Percentiles rank a stretch among this genome's conserved stretches.
These are phyloP conservation scores for Trinectes maculatus DNA, from an alignment of 2,113 vertebrate genomes.

Conservation along the genomic window DNA sequence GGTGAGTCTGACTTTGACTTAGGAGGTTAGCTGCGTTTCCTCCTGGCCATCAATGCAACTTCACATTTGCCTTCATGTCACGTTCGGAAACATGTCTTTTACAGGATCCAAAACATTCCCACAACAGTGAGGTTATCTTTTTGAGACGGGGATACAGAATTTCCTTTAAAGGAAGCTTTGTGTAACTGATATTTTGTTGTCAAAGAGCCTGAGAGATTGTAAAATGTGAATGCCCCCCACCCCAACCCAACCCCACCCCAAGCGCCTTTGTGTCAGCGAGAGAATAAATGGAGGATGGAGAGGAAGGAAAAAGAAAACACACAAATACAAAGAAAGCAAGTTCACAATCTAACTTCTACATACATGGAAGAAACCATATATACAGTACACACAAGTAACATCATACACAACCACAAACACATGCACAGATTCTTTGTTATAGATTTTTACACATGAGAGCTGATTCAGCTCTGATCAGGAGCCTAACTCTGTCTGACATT, in stretches of 20 bases:
- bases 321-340: not conserved
- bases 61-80: slow-evolving; percentile 16
- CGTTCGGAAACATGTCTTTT: slow-evolving; percentile 5
- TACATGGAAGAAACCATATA: not conserved
- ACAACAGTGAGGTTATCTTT: slow-evolving; percentile 17
- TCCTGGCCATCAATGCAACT: not conserved
- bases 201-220: slow-evolving; percentile 27
- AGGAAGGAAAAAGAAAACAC: not conserved
- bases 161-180: slow-evolving; percentile 13
- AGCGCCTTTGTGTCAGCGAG: not conserved
- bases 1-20: slow-evolving; percentile 15
- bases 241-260: not conserved
- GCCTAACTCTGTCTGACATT: slow-evolving; percentile 34
- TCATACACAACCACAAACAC: not conserved
- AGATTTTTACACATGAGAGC: slow-evolving; percentile 32
- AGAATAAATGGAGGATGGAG: not conserved
- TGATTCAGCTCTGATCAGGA: slow-evolving; percentile 17
- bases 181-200: slow-evolving; percentile 38
- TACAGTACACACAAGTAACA: not conserved
- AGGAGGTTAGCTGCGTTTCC: slow-evolving; percentile 19
- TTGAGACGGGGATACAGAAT: slow-evolving; percentile 10
- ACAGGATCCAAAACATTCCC: not conserved
- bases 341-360: not conserved
- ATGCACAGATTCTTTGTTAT: slow-evolving; percentile 12
- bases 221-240: slow-evolving; percentile 23